A percentile compares a stretch with the other conserved stretches of the same genome.
Evolutionary conservation across 2,888 invertebrate genomes (phyloP).

Genomic region (Caenorhabditis drosophilae): DNA sequence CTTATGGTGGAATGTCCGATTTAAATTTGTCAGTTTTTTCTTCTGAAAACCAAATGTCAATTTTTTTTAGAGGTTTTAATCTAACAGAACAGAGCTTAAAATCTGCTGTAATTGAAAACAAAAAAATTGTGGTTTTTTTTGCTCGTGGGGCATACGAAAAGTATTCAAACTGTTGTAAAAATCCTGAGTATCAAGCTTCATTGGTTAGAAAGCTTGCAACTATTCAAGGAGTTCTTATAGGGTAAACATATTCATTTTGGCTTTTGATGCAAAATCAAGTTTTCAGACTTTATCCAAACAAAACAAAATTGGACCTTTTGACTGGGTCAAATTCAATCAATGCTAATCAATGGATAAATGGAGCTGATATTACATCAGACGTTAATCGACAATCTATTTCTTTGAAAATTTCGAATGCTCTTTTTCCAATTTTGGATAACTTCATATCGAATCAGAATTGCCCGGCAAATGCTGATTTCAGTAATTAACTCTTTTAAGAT

Average conservation of each 20-base stretch:
- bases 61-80: conserved; percentile 21
- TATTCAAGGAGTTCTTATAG: conserved; percentile 32
- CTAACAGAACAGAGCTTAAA: conserved; percentile 9
- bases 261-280: not conserved
- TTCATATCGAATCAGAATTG: conserved; percentile 29
- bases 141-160: conserved; percentile 29
- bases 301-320: conserved; percentile 21
- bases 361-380: not conserved
- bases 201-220: conserved; percentile 13
- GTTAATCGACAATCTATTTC: conserved; percentile 4
- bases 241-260: too few relatives aligned
- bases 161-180: conserved; percentile 29
- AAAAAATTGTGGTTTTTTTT: conserved; percentile 32
- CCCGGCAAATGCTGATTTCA: conserved; percentile 20
- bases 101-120: conserved; percentile 9
- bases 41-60: not conserved
- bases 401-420: conserved; percentile 13
- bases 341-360: conserved; percentile 29
- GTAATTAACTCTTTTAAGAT: conserved; percentile 7
- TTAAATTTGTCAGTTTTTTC: conserved; percentile 17
- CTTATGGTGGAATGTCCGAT: conserved; percentile 26
- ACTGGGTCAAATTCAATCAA: conserved; percentile 41
- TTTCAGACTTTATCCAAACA: conserved; percentile 16
- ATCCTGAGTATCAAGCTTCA: conserved; percentile 16
- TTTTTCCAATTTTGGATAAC: conserved; percentile 22